Percentiles rank a stretch among this genome's conserved stretches.
These are phyloP conservation scores for Alviniconcha strummeri DNA, from an alignment of 2,888 invertebrate species.

Conservation along the genomic window DNA sequence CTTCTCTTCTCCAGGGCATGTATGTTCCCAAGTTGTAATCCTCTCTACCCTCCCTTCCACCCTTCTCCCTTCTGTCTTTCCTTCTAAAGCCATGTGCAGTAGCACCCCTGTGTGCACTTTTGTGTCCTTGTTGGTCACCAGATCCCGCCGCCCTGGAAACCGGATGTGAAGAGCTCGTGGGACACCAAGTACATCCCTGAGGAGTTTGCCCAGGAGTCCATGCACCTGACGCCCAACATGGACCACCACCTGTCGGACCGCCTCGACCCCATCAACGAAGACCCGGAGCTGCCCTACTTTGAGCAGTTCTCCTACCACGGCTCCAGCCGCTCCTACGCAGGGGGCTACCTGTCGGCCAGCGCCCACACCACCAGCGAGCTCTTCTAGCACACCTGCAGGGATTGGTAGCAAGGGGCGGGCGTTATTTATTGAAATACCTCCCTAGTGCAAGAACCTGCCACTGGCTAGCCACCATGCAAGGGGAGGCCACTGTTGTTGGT, in stretches of 20 bases:
- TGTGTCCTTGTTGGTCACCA: conserved; percentile 66
- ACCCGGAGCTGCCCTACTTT: conserved; percentile 80
- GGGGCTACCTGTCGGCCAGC: conserved; percentile 62
- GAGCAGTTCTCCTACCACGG: conserved; percentile 85
- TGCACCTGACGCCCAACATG: conserved; percentile 94
- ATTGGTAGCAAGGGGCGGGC: neutral
- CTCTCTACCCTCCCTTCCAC: no score
- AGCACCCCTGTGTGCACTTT: neutral
- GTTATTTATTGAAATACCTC: no score
- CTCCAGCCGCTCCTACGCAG: conserved; percentile 60
- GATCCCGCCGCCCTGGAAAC: conserved; percentile 85
- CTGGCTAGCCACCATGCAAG: no score
- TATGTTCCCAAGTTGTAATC: no score
- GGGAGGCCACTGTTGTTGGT: no score
- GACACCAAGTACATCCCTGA: conserved; percentile 78
- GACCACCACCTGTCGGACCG: conserved; percentile 40
- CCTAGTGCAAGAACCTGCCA: no score
- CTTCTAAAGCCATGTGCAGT: no score
- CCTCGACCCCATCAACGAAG: conserved; percentile 75
- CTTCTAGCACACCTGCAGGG: conserved; percentile 29
- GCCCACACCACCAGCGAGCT: conserved; percentile 38
- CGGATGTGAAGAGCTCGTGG: conserved; percentile 89
- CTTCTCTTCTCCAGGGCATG: no score
- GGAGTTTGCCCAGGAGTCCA: conserved; percentile 82
- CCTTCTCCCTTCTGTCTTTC: no score